These are phyloP conservation scores for Meles meles DNA, from an alignment of 2,113 vertebrate species.

Conservation along the genomic window DNA sequence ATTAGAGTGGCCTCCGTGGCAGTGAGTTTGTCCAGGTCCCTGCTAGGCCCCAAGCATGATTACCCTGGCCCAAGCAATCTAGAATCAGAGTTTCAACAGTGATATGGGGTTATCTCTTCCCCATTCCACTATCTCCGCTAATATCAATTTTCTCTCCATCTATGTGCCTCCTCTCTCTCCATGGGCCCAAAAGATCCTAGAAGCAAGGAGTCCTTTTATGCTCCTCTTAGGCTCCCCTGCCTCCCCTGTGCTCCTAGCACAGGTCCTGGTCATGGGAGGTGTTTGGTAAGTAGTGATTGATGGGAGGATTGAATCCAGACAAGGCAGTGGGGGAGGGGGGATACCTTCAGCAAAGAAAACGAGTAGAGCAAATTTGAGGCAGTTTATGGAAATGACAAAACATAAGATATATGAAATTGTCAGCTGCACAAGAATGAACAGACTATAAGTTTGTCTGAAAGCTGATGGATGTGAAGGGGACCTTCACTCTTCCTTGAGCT, in stretches of 20 bases:
- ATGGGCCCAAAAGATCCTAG: not conserved
- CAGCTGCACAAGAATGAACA: not conserved
- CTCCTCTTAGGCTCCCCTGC: not conserved
- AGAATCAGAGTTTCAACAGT: not conserved
- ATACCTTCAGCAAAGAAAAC: not conserved
- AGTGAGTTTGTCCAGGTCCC: not conserved
- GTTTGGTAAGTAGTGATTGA: not conserved
- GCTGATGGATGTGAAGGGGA: not conserved
- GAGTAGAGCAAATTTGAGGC: not conserved
- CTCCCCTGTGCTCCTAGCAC: not conserved
- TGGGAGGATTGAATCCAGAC: not conserved
- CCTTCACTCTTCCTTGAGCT: not conserved
- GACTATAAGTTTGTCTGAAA: not conserved
- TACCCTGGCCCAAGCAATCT: not conserved
- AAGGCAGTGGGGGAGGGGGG: too few relatives aligned
- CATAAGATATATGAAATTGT: not conserved
- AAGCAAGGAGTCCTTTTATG: not conserved
- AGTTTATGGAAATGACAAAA: not conserved
- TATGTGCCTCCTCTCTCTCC: not conserved
- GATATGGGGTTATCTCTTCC: not conserved
- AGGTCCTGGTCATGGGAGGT: not conserved
- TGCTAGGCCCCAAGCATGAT: not conserved
- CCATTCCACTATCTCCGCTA: not conserved
- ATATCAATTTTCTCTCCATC: not conserved
- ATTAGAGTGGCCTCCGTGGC: not conserved